phyloP scores from a whole-genome alignment of 2,888 invertebrate genomes.

The Torymus aiolomorphi region DNA sequence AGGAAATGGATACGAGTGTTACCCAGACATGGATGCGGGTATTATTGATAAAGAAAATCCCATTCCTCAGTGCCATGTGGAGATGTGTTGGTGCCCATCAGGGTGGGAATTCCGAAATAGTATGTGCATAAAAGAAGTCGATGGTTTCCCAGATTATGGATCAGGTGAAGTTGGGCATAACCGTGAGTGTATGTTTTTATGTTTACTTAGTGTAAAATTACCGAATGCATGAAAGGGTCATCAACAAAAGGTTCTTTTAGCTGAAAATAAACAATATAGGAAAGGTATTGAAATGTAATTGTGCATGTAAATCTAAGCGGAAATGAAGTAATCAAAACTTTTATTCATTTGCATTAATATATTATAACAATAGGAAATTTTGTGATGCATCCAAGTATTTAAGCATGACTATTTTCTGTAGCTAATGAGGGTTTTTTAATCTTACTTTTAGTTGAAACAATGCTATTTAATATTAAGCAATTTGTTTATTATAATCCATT shows the following conservation, averaged over 20 bases:
- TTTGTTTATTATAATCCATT: too few species aligned
- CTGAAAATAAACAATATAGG: slow-evolving; percentile 1
- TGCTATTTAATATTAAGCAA: too few species aligned
- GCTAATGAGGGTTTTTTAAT: too few species aligned
- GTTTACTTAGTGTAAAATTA: not conserved
- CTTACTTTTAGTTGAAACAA: too few species aligned
- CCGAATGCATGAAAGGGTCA: slow-evolving; percentile 17
- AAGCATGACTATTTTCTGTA: not conserved
- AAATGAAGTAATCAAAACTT: too few species aligned
- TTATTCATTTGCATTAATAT: not conserved
- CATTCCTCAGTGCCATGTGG: slow-evolving; percentile 74
- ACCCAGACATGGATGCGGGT: slow-evolving; percentile 65
- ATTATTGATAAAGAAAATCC: slow-evolving; percentile 63
- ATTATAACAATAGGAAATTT: not conserved
- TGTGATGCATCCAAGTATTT: slow-evolving; percentile 26
- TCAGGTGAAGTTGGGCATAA: slow-evolving; percentile 49
- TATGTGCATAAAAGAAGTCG: slow-evolving; percentile 64
- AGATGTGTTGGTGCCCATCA: slow-evolving; percentile 79
- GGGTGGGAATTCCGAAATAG: slow-evolving; percentile 75
- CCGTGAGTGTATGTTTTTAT: slow-evolving; percentile 38
- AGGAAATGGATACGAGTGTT: slow-evolving; percentile 77
- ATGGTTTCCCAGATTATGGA: slow-evolving; percentile 45
- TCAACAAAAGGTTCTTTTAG: too few species aligned
- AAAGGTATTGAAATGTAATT: not conserved
- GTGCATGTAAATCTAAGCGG: not conserved